These are phyloP conservation scores for Dolomedes plantarius DNA, from an alignment of 2,888 invertebrate species.

Conservation along the genomic window DNA sequence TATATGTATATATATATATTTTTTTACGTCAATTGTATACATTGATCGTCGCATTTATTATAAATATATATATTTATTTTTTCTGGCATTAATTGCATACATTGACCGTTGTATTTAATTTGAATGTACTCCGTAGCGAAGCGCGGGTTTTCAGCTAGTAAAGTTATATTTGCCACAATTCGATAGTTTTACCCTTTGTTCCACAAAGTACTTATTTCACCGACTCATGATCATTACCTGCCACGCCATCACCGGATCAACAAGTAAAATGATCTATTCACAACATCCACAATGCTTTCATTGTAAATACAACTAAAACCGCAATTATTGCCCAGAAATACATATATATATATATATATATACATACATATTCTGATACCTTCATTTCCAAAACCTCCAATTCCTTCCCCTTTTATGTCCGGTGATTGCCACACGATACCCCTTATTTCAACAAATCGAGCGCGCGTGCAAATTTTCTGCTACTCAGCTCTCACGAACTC, in stretches of 20 bases:
- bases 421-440: background rate
- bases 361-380: background rate
- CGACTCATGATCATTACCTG: background rate
- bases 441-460: conserved; percentile 13
- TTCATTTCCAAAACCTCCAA: background rate
- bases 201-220: no score
- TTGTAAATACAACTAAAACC: background rate
- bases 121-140: no score
- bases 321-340: background rate
- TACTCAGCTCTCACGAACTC: background rate
- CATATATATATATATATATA: no score
- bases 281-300: background rate
- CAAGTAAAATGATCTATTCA: background rate
- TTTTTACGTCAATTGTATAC: no score
- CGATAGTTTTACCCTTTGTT: no score
- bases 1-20: no score
- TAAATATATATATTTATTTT: no score
- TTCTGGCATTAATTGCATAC: no score
- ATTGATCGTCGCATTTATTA: no score
- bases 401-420: background rate
- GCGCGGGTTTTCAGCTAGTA: no score
- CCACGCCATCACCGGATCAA: background rate
- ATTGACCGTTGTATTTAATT: no score
- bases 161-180: no score
- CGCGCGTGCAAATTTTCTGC: background rate